Conservation (phyloP, 2,113 vertebrate genomes). For the Psophia crepitans region DNA sequence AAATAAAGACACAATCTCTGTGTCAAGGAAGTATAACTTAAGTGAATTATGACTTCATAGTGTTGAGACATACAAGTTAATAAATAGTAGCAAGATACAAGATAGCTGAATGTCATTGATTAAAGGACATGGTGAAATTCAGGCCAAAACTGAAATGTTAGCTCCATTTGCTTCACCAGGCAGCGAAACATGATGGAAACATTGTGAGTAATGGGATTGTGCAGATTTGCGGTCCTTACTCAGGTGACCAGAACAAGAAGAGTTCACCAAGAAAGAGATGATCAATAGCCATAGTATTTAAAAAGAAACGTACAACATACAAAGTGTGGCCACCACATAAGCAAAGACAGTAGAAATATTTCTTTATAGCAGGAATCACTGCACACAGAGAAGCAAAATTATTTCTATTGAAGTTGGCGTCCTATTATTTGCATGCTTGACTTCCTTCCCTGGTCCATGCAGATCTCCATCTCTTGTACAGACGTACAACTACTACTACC, state of each 20-base stretch:
- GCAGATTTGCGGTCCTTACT: neutral
- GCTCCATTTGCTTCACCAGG: neutral
- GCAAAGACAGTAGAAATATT: neutral
- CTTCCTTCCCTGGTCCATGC: neutral
- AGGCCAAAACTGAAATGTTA: neutral
- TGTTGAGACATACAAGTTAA: neutral
- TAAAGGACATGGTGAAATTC: neutral
- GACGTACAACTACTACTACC: neutral
- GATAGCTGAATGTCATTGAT: neutral
- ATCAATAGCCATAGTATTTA: neutral
- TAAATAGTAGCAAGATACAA: neutral
- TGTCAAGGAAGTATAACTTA: neutral
- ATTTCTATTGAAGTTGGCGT: neutral
- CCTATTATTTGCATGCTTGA: neutral
- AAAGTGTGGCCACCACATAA: neutral
- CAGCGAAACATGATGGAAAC: neutral
- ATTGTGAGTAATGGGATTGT: neutral
- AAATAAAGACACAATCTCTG: neutral
- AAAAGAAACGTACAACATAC: neutral
- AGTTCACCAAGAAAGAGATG: neutral
- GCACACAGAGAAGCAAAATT: neutral
- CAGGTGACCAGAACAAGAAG: neutral
- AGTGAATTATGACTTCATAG: neutral
- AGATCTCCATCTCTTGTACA: neutral
- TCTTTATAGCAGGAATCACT: neutral